phyloP scores from a whole-genome alignment of 2,888 invertebrate species.

The Perizoma affinitatum region DNA sequence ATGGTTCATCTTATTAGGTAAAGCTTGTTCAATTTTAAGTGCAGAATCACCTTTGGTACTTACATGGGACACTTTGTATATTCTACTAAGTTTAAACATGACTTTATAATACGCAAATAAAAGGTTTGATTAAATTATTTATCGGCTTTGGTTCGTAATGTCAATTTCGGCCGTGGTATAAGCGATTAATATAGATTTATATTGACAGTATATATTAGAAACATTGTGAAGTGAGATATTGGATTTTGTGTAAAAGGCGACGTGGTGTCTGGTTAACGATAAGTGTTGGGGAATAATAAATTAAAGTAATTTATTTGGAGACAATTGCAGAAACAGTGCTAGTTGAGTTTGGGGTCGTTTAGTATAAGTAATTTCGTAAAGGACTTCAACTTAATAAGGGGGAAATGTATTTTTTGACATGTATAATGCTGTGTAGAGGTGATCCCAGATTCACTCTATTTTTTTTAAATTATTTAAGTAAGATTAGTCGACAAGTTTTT shows the following conservation, averaged over 20 bases:
- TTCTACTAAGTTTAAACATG: not conserved
- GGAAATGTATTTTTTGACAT: too few species aligned
- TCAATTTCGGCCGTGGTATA: constrained; percentile 30
- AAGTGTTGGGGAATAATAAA: not conserved
- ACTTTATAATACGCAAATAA: constrained; percentile 21
- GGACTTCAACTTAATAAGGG: too few species aligned
- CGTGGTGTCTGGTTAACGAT: constrained; percentile 7
- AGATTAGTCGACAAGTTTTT: too few species aligned
- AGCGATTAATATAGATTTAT: constrained; percentile 27
- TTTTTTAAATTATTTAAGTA: too few species aligned
- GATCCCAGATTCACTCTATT: too few species aligned
- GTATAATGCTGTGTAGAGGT: too few species aligned
- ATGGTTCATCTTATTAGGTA: too few species aligned
- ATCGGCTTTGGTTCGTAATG: constrained; percentile 26
- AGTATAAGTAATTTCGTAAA: too few species aligned
- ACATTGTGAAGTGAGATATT: constrained; percentile 14
- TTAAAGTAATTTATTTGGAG: not conserved
- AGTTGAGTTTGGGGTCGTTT: not conserved
- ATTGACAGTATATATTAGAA: constrained; percentile 20
- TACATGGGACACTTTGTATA: too few species aligned
- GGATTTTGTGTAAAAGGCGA: constrained; percentile 8
- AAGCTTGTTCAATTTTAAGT: too few species aligned
- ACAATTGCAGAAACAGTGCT: not conserved
- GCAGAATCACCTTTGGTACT: too few species aligned
- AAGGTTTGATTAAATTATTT: constrained; percentile 31